Base-by-base conservation (phyloP, 1,140 invertebrate genomes). In the Sminthurinus signatus region DNA sequence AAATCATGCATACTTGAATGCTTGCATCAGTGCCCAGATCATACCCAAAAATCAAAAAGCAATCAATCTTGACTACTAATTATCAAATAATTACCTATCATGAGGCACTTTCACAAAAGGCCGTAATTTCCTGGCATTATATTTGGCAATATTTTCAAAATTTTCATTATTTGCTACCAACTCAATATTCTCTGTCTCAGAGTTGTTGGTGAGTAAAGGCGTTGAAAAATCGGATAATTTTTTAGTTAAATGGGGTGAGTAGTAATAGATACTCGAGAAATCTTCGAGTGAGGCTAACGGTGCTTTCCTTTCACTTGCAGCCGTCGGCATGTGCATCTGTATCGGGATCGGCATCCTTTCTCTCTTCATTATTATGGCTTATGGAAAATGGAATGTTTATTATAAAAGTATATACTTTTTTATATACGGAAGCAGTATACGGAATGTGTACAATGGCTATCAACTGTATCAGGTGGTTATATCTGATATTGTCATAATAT, bases 261-360 rank as follows among this genome's bases (percentile, higher is more conserved):
- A 69, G 48, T 63, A 69, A 44, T 64, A 69, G n/a, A 72, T 63
- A 2, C 65, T 67, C 2, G 70, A 71, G 56, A 72, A 72, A 42
- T 72, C 70, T 52, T 72, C 70, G 14, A 72, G 31, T 10, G 70
- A 72, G 23, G 70, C 70, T 36, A 72, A 50, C 15, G 70, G 70
- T 36, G 70, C 70, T 52, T 54, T 48, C 43, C 56, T 57, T 43
- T 64, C 62, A 42, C 43, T 46, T 12, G 23, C 32, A 32, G 48
- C 48, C 1, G 10, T 62, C n/a, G n/a, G n/a, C n/a, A n/a, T n/a
- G n/a, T n/a, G n/a, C n/a, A n/a, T n/a, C n/a, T n/a, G n/a, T n/a
- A n/a, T n/a, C n/a, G n/a, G n/a, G n/a, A n/a, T n/a, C n/a, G n/a
- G n/a, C n/a, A n/a, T n/a, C 31, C 50, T 62, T 23, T 29, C 60